Conservation (phyloP, 1,140 invertebrate genomes). For the Eriocheir sinensis region DNA sequence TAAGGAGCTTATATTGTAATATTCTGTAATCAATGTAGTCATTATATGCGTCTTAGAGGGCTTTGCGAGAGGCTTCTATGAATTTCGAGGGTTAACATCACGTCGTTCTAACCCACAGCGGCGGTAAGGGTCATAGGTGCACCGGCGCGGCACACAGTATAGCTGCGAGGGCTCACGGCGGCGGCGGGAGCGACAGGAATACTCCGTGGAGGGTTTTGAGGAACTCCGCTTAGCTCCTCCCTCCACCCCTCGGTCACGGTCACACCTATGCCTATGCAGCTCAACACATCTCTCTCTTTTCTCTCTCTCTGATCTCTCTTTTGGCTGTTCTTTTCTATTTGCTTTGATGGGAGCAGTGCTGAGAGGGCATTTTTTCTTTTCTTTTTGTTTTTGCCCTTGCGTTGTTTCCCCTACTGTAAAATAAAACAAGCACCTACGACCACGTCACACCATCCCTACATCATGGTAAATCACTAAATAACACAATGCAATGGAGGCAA, state of each 20-base stretch:
- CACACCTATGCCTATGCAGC: background rate
- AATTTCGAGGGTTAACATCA: slow-evolving; percentile 65
- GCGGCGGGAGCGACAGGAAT: background rate
- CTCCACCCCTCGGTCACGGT: background rate
- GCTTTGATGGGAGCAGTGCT: too few species aligned
- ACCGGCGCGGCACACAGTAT: background rate
- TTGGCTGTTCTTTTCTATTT: too few species aligned
- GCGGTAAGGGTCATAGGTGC: slow-evolving; percentile 37
- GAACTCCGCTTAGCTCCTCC: background rate
- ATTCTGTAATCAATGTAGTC: slow-evolving; percentile 76
- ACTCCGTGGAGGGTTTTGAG: background rate
- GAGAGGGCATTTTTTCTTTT: too few species aligned
- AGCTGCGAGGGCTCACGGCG: background rate
- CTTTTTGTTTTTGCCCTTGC: too few species aligned
- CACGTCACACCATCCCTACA: too few species aligned
- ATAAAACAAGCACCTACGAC: too few species aligned
- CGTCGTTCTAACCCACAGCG: slow-evolving; percentile 62
- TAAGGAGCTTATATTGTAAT: slow-evolving; percentile 75
- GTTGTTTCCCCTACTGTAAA: too few species aligned
- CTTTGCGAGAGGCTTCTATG: slow-evolving; percentile 73
- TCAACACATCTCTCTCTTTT: background rate
- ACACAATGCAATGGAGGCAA: too few species aligned
- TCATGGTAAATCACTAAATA: too few species aligned
- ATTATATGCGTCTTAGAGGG: slow-evolving; percentile 74
- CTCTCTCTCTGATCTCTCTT: too few species aligned